phyloP scores from a whole-genome alignment of 2,797 vertebrate species.

The Halcyon smyrnensis region DNA sequence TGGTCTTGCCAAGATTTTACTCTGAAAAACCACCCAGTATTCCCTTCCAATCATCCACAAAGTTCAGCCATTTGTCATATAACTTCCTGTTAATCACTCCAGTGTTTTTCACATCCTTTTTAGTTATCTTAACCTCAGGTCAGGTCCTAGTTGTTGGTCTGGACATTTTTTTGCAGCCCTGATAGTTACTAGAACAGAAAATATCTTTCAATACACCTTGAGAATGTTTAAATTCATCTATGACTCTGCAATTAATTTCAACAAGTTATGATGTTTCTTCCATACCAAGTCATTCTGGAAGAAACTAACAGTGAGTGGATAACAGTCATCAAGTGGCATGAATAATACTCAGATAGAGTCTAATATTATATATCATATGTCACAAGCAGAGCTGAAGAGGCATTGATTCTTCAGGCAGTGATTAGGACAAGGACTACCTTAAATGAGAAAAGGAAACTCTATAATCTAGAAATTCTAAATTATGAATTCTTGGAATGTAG shows the following conservation, averaged over 20 bases:
- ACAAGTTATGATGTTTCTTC: background rate
- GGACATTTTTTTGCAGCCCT: background rate
- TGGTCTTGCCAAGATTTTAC: background rate
- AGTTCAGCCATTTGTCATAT: background rate
- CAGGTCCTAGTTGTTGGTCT: background rate
- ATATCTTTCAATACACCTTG: background rate
- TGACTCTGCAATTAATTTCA: background rate
- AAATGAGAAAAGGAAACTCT: background rate
- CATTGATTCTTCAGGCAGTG: background rate
- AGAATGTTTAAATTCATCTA: background rate
- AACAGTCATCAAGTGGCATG: background rate
- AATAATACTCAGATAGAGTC: background rate
- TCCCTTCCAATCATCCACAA: background rate
- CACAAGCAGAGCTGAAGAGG: background rate
- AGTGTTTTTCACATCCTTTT: background rate
- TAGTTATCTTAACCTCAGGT: background rate
- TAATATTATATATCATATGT: background rate
- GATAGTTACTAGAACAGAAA: background rate
- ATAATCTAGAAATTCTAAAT: background rate
- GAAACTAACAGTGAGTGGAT: background rate
- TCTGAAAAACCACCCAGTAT: background rate
- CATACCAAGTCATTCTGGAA: accelerated
- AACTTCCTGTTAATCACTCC: background rate
- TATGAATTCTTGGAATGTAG: background rate
- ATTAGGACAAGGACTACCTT: background rate